Base-by-base conservation (phyloP, 2,113 vertebrate species). In the Sturnira hondurensis region DNA sequence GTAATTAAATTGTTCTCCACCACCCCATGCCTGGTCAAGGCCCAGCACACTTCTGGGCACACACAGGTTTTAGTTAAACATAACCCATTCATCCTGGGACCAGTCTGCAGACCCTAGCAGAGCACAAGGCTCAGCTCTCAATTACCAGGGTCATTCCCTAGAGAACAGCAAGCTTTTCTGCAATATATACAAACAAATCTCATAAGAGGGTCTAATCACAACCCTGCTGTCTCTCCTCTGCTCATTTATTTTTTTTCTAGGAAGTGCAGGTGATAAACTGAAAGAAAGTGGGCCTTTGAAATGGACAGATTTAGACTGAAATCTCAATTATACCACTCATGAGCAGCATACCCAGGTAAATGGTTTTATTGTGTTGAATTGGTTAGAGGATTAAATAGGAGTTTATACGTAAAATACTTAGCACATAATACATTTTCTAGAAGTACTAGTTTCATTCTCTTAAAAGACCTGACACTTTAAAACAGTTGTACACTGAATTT, bases 1-100 rank as follows among this genome's bases (percentile, higher is more conserved):
- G 36, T 76, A 38, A 73, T 71, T 54, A 71, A 56, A 22, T 54
- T 85, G 4, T n/a, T 68, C 7, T 31, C 33, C 22, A 38, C 5
- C 26, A 36, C 68, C 67, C 6, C 1, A n/a, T 0, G 7, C 2
- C 2, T 47, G 12, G 33, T 36, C 8, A 50, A 15, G 41, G 17
- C 52, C 47, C 14, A 65, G 61, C 5, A 78, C 17, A 36, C 14
- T 76, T 54, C 24, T 93, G n/a, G 11, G 33, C 3, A 50, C 26
- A 36, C 7, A 7, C 24, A 13, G 11, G 1, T 83, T 81, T 77
- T 78, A 22, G 1, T 43, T 90, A 82, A 89, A 92, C 67, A 78
- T 33, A 84, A 63, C 31, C 56, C 1, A 19, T 38, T 84, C 88
- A 58, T 15, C 28, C 22, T 17, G 7, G 43, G 70, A 89, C 7